Conservation (phyloP, 2,797 vertebrate species). For the Phylloscopus collybita region DNA sequence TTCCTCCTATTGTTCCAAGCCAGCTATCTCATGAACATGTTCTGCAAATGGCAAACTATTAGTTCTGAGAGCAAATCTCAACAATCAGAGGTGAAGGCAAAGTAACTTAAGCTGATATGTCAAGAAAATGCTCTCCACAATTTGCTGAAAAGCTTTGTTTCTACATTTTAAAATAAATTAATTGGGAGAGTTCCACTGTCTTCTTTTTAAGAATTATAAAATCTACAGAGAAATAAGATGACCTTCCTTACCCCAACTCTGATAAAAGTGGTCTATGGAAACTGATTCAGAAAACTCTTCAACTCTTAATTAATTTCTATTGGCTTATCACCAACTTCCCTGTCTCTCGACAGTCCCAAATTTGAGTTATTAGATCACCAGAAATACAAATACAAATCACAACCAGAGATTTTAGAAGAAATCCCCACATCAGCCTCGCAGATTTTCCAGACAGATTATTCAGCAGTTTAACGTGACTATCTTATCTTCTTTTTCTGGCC, state of each 20-base stretch:
- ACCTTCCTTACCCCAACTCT: background rate
- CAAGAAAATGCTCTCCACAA: background rate
- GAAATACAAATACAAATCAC: background rate
- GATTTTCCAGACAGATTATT: background rate
- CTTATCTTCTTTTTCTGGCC: background rate
- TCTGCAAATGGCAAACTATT: background rate
- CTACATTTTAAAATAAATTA: background rate
- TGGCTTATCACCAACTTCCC: background rate
- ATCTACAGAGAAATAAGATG: background rate
- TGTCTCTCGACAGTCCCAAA: background rate
- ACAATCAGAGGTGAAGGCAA: background rate
- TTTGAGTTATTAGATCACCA: background rate
- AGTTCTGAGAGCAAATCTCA: background rate
- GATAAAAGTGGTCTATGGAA: background rate
- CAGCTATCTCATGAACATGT: background rate
- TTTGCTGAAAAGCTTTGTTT: background rate
- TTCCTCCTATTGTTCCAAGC: background rate
- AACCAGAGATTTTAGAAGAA: background rate
- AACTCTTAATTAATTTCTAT: background rate
- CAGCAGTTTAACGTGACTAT: background rate
- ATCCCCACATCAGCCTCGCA: background rate
- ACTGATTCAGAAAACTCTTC: background rate
- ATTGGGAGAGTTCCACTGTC: background rate
- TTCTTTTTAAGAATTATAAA: background rate
- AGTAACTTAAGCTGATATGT: background rate